These are phyloP conservation scores for Yponomeuta plumbellus DNA, from an alignment of 2,888 invertebrate species.

Conservation along the genomic window DNA sequence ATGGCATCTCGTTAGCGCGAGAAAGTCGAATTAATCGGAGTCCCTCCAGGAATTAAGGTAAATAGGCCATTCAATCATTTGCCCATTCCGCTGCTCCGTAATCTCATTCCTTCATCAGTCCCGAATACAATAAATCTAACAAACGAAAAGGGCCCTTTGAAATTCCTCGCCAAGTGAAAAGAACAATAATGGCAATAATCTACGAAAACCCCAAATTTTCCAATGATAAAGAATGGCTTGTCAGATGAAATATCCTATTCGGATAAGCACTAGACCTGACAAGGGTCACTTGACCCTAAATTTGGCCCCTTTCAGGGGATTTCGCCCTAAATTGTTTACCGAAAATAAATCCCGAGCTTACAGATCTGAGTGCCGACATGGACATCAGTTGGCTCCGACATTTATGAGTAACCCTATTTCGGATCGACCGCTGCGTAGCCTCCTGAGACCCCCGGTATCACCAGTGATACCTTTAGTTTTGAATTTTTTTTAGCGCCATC, in stretches of 20 bases:
- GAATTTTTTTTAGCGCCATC: no score
- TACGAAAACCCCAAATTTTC: not conserved
- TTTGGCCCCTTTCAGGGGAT: not conserved
- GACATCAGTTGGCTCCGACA: not conserved
- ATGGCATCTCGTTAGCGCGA: no score
- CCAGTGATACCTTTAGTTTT: no score
- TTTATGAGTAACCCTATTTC: not conserved
- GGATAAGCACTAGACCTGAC: not conserved
- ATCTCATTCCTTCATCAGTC: not conserved
- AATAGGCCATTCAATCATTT: not conserved
- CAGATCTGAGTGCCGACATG: not conserved
- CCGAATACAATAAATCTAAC: not conserved
- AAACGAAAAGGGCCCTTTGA: not conserved
- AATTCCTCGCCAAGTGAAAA: not conserved
- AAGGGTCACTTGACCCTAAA: constrained; percentile 9
- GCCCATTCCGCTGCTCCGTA: not conserved
- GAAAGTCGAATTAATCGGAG: not conserved
- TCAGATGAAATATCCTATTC: constrained; percentile 4
- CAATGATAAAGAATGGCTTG: not conserved
- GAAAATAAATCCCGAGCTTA: not conserved
- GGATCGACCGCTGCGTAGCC: not conserved
- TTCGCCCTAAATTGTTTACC: not conserved
- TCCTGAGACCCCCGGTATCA: no score
- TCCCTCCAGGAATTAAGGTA: not conserved
- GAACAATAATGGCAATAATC: not conserved